Evolutionary conservation across 2,113 vertebrate species (phyloP), one percentile per base, ranked within the genome.

Genomic region (Scolopax mira): DNA sequence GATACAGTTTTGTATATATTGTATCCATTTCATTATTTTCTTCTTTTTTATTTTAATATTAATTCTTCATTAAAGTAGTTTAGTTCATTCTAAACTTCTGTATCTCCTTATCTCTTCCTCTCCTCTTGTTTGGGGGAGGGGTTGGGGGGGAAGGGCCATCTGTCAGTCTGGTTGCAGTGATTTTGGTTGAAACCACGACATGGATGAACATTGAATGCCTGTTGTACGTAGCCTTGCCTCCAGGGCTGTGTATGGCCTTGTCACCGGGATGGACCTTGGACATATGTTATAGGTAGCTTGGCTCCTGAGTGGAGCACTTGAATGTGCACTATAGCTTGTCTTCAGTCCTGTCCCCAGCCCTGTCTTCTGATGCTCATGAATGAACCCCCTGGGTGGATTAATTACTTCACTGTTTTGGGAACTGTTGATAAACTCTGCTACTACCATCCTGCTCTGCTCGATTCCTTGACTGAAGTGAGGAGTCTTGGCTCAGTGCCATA

Each of bases 291-390:
- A 44, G 42, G 11, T 61, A 61, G 14, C 21, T 57, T 85, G 10
- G n/a, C 41, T 73, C 33, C 55, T 88, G 60, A 23, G 11, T 66
- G 24, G 23, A 30, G 9, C 19, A 61, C 30, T 54, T 75, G 25
- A n/a, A 41, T 0, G 0, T 14, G 28, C 16, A 18, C 7, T 46
- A 1, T 31, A 64, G 58, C 39, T 72, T 80, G 27, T 55, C 44
- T 69, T 86, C 37, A 33, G 14, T 18, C 30, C 58, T 41, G 4
- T 58, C 39, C 22, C 28, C 39, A 49, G 14, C 17, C 21, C 18
- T 58, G 0, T 44, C 28, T 85, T 24, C 3, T 24, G 30, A 55
- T 39, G 58, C 33, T 86, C 1, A 0, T 80, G 49, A 44, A 16
- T 70, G 30, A 70, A 87, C 14, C 5, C 10, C 7, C 24, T 61